Evolutionary conservation across 2,113 vertebrate species (phyloP).

Genomic region (Syrmaticus mikado): DNA sequence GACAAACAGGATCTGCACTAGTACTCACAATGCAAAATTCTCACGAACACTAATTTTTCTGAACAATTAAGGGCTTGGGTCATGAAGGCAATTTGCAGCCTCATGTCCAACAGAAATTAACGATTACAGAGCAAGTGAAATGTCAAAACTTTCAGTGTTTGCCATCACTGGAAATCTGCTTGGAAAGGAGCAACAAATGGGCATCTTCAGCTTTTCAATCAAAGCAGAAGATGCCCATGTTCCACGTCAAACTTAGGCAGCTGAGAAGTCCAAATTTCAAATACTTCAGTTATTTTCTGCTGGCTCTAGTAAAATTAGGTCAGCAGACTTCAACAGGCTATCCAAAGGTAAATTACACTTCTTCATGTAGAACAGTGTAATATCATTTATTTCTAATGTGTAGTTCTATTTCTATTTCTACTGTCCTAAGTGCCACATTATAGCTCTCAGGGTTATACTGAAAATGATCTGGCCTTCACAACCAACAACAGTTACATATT

Average conservation of each 20-base stretch:
- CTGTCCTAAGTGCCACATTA: not conserved
- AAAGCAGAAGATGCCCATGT: not conserved
- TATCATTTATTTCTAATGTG: not conserved
- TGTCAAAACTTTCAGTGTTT: not conserved
- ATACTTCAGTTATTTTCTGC: not conserved
- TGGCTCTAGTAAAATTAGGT: not conserved
- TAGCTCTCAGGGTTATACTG: not conserved
- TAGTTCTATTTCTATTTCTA: not conserved
- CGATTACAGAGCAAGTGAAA: not conserved
- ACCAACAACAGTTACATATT: not conserved
- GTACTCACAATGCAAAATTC: not conserved
- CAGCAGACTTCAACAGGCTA: not conserved
- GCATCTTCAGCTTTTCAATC: not conserved
- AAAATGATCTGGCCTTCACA: not conserved
- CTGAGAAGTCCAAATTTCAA: not conserved
- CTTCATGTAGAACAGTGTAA: not conserved
- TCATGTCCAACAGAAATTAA: not conserved
- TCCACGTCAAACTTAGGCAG: not conserved
- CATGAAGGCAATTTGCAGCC: not conserved
- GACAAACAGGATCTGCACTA: not conserved
- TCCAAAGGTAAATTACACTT: not conserved
- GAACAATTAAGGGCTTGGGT: not conserved
- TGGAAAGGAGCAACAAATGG: not conserved
- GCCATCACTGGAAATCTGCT: not conserved
- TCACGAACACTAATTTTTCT: not conserved